These are phyloP conservation scores for Saccopteryx leptura DNA, from an alignment of 2,113 vertebrate species.

Conservation along the genomic window DNA sequence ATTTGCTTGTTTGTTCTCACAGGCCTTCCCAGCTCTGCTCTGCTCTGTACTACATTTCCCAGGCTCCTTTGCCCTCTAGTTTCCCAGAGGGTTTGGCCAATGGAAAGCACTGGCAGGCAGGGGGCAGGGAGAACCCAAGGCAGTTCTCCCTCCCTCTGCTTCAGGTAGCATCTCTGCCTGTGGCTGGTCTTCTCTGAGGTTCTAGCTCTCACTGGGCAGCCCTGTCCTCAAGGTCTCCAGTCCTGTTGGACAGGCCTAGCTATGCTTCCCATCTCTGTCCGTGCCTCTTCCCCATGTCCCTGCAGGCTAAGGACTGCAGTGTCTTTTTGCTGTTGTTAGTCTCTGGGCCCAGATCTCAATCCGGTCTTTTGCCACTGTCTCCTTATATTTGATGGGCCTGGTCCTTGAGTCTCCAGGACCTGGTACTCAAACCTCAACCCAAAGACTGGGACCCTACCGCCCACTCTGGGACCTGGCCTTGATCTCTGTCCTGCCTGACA, in stretches of 20 bases:
- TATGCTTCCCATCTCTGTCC: neutral
- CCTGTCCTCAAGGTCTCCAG: neutral
- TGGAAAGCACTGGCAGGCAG: neutral
- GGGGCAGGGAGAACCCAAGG: neutral
- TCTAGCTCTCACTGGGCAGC: neutral
- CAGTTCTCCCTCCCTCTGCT: neutral
- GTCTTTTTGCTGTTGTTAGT: neutral
- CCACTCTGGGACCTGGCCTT: neutral
- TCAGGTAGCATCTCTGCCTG: neutral
- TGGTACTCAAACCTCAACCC: neutral
- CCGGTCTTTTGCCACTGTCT: neutral
- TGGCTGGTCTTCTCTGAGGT: neutral
- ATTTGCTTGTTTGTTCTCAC: neutral
- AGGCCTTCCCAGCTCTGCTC: neutral
- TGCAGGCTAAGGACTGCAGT: neutral
- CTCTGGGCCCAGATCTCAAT: neutral
- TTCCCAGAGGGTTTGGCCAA: neutral
- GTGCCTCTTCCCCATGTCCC: too few species aligned
- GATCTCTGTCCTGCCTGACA: conserved; percentile 19
- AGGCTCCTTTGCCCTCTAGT: neutral
- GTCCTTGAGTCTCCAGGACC: neutral
- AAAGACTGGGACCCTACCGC: neutral
- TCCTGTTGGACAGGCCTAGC: neutral
- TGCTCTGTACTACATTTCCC: neutral
- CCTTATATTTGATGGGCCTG: neutral